Evolutionary conservation across 2,888 invertebrate genomes (phyloP).

Genomic region (Apamea monoglypha): DNA sequence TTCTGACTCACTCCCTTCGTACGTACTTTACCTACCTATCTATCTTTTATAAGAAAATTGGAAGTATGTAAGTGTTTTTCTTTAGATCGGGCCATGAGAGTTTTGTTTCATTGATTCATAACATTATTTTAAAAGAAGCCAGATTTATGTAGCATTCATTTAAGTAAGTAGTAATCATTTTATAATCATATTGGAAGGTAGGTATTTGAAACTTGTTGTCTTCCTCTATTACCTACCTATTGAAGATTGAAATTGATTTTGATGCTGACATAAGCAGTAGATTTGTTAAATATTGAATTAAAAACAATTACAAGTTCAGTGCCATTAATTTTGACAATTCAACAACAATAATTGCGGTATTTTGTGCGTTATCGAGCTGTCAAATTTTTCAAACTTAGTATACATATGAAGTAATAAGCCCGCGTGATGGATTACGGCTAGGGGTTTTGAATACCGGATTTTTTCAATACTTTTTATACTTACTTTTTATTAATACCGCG

Average conservation of each 20-base stretch:
- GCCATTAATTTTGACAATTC: background rate
- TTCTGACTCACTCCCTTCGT: conserved; percentile 1
- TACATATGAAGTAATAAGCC: too few species aligned
- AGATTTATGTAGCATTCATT: too few species aligned
- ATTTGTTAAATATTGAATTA: background rate
- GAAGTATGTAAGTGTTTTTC: background rate
- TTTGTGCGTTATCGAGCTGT: background rate
- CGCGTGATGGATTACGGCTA: too few species aligned
- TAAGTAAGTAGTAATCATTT: background rate
- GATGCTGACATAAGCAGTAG: background rate
- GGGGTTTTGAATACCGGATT: too few species aligned
- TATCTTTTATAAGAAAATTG: background rate
- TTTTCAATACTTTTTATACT: too few species aligned
- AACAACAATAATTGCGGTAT: background rate
- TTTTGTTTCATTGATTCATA: background rate
- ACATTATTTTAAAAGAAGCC: too few species aligned
- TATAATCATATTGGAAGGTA: background rate
- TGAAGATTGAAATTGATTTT: background rate
- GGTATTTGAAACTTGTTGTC: background rate
- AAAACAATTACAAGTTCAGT: background rate
- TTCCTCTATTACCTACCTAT: background rate
- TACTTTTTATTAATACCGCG: too few species aligned
- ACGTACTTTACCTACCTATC: background rate
- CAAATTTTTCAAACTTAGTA: background rate
- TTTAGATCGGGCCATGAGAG: background rate